These are phyloP conservation scores for Brachypteracias leptosomus DNA, from an alignment of 2,113 vertebrate genomes.

Conservation along the genomic window DNA sequence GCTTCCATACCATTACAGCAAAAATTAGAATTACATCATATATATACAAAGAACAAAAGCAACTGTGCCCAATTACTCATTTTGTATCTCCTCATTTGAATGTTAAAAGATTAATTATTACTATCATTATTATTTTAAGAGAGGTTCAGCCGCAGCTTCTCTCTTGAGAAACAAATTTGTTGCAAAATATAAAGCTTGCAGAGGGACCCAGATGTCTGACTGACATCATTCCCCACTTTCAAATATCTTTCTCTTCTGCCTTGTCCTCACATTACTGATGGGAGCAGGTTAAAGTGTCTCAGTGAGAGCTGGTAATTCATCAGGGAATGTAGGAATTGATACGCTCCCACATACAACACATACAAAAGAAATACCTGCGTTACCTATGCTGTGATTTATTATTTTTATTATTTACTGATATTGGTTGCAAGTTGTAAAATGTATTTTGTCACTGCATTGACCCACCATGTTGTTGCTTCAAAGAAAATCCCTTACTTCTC, in stretches of 20 bases:
- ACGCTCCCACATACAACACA: background rate
- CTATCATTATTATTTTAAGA: background rate
- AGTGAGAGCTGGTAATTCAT: background rate
- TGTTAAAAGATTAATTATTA: background rate
- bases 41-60: background rate
- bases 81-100: background rate
- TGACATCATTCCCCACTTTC: background rate
- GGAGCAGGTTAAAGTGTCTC: background rate
- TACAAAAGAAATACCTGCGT: background rate
- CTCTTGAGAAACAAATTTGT: background rate
- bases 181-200: background rate
- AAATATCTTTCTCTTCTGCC: background rate
- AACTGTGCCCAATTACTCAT: background rate
- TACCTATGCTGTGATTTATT: background rate
- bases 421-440: background rate
- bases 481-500: conserved; percentile 27
- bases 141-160: background rate
- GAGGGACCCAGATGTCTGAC: background rate
- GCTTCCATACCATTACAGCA: background rate
- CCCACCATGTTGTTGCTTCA: background rate
- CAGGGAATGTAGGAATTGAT: background rate
- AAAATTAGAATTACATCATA: background rate
- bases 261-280: background rate
- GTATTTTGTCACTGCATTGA: background rate
- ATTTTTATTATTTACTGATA: background rate